Evolutionary conservation across 2,888 invertebrate species (phyloP), one percentile per base, ranked within the genome.

Genomic region (Aporophyla nigra): DNA sequence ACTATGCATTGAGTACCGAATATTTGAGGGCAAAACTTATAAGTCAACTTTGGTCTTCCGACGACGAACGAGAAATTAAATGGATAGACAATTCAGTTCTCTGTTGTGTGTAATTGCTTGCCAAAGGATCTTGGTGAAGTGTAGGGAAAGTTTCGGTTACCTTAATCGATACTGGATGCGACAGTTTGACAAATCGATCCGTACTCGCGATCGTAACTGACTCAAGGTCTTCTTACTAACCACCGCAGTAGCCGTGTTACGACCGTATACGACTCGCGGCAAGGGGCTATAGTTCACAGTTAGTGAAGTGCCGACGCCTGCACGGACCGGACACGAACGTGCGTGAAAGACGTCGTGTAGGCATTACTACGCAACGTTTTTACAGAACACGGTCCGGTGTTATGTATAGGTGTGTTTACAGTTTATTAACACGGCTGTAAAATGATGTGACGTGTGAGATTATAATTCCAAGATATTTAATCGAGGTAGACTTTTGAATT

Each of bases 111-210:
- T 16, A n/a, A 46, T 24, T n/a, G 27, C 5, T 71, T 19, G 5
- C 46, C 14, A 19, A n/a, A 5, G 16, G 12, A n/a, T 27, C 5
- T 19, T 27, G 19, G n/a, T 71, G 9, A 27, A 71, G 1, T 14
- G 12, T 54, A 46, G n/a, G 33, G 19, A 71, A 71, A 71, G 19
- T 46, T 43, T 53, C 40, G 33, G 33, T 33, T 33, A 33, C 33
- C 33, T n/a, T 33, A 40, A 46, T 49, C 46, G 46, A 46, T 46
- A 24, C 7, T 24, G 43, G 16, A n/a, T n/a, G 62, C 19, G n/a
- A 43, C 10, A 74, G n/a, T 74, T 51, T 19, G 6, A 72, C 6
- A 51, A 56, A 71, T 49, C 46, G 46, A 58, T 73, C 27, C 27
- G 46, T 21, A n/a, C n/a, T 33, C 9, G 27, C 43, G 12, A 27